Conservation (phyloP, 2,888 invertebrate genomes). For the Cryptocephalus moraei region DNA sequence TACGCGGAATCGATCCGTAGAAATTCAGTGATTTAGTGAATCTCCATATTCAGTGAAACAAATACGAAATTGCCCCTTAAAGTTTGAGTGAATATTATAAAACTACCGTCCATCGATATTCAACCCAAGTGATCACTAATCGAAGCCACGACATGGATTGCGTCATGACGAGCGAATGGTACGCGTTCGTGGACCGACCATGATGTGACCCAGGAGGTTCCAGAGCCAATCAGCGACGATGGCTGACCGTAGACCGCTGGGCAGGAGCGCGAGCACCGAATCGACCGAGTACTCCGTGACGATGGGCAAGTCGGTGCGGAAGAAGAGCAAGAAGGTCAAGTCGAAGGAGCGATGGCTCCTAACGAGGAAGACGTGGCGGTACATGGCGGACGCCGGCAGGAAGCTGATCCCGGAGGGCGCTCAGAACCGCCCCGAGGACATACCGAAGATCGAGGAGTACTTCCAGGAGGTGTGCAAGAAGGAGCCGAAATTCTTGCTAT, state of each 20-base stretch:
- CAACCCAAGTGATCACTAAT: too few relatives aligned
- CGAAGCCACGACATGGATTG: too few relatives aligned
- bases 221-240: background rate
- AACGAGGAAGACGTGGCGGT: constrained; percentile 82
- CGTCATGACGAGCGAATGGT: too few relatives aligned
- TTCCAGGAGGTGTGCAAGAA: constrained; percentile 73
- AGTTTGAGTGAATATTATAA: too few relatives aligned
- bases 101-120: too few relatives aligned
- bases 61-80: too few relatives aligned
- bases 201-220: background rate
- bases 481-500: constrained; percentile 68
- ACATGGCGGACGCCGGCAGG: constrained; percentile 85
- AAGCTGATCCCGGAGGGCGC: constrained; percentile 75
- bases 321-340: constrained; percentile 36
- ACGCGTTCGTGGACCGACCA: too few relatives aligned
- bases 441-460: constrained; percentile 72
- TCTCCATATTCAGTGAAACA: too few relatives aligned
- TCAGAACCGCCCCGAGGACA: constrained; percentile 61
- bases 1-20: too few relatives aligned
- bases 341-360: constrained; percentile 77
- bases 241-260: constrained; percentile 17
- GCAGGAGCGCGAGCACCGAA: constrained; percentile 38
- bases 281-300: constrained; percentile 36
- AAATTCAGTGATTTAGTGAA: too few relatives aligned
- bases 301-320: constrained; percentile 49